These are phyloP conservation scores for Perccottus glenii DNA, from an alignment of 2,113 vertebrate genomes.

Conservation along the genomic window DNA sequence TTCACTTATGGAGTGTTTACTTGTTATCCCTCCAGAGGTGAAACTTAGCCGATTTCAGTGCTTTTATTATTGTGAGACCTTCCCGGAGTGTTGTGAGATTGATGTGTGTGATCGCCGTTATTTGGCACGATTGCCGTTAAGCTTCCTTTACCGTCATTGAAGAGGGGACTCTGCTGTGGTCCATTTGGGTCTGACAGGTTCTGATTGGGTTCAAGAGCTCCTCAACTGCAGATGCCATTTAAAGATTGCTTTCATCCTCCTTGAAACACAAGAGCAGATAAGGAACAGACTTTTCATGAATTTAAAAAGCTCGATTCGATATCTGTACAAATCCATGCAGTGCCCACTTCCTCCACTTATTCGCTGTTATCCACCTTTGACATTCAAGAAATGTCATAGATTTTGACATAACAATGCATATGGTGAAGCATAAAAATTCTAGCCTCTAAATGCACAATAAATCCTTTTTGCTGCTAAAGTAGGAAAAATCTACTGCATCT, in stretches of 20 bases:
- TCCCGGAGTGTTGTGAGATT: conserved; percentile 32
- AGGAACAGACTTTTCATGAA: conserved; percentile 42
- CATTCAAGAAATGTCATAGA: neutral
- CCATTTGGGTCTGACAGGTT: conserved; percentile 66
- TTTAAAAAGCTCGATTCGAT: conserved; percentile 30
- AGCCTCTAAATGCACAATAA: neutral
- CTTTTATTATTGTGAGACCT: conserved; percentile 30
- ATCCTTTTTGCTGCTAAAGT: neutral
- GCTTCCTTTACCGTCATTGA: conserved; percentile 41
- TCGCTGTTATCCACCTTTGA: neutral
- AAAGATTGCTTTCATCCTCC: conserved; percentile 70
- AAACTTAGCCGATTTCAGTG: conserved; percentile 36
- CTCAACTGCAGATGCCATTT: conserved; percentile 64
- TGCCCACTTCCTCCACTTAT: conserved; percentile 2
- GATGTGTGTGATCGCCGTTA: conserved; percentile 44
- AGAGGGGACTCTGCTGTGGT: conserved; percentile 47
- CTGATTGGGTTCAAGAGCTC: conserved; percentile 74
- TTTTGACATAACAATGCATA: neutral
- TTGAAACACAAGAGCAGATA: conserved; percentile 68
- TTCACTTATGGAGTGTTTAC: conserved; percentile 23
- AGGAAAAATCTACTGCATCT: too few species aligned
- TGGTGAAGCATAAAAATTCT: neutral
- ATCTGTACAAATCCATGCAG: conserved; percentile 26
- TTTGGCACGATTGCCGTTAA: conserved; percentile 61
- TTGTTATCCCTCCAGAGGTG: conserved; percentile 17